A percentile compares a stretch with the other conserved stretches of the same genome.
Evolutionary conservation across 1,140 invertebrate genomes (phyloP).

Genomic region (Odontomachus brunneus): DNA sequence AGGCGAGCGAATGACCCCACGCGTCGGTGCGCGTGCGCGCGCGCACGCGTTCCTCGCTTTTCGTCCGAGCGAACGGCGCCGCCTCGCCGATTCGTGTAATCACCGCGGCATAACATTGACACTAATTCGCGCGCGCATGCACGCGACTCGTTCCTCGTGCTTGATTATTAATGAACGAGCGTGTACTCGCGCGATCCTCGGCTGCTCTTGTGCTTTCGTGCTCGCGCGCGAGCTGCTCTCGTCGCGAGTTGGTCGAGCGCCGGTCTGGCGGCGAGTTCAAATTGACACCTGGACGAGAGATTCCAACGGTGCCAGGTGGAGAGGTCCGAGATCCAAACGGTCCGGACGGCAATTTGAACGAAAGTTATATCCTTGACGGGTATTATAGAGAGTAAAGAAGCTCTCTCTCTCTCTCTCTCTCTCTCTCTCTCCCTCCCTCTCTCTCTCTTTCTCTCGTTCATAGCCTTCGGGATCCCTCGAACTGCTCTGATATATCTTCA

Average conservation of each 20-base stretch:
- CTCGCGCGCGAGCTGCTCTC: neutral
- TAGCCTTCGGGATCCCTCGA: no score
- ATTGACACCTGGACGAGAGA: no score
- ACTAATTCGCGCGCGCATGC: conserved; percentile 27
- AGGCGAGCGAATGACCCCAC: neutral
- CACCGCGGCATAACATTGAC: conserved; percentile 11
- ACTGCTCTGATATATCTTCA: no score
- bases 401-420: no score
- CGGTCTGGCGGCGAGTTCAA: no score
- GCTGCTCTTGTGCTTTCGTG: neutral
- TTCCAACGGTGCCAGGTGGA: no score
- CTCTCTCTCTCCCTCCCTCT: no score
- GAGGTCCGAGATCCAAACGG: no score
- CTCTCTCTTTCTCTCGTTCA: no score
- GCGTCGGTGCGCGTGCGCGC: neutral
- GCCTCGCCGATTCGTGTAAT: neutral
- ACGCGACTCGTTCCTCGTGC: neutral
- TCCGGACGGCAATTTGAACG: neutral
- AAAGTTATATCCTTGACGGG: no score
- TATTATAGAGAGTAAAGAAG: no score
- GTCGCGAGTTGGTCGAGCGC: neutral
- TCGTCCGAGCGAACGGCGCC: conserved; percentile 13
- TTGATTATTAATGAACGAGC: conserved; percentile 20
- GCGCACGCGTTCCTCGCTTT: conserved; percentile 6
- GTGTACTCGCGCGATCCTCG: no score